Evolutionary conservation across 2,113 vertebrate species (phyloP).

Genomic region (Azemiops feae): DNA sequence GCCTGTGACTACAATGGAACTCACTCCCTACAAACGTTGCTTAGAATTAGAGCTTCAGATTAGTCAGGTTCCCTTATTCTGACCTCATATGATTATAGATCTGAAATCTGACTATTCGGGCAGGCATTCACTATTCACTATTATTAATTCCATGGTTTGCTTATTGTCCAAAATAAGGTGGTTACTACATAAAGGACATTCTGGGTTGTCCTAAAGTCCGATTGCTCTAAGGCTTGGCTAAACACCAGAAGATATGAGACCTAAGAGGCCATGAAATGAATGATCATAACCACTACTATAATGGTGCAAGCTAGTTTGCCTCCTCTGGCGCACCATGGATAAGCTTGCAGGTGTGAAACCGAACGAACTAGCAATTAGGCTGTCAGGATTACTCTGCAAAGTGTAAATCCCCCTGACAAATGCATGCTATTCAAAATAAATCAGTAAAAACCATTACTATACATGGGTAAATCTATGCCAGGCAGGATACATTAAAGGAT

Average conservation of each 20-base stretch:
- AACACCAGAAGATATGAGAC: background rate
- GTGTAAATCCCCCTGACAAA: background rate
- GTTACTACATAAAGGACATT: background rate
- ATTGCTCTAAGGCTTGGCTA: background rate
- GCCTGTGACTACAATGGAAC: background rate
- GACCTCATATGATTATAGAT: background rate
- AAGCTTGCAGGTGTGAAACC: background rate
- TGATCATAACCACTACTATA: background rate
- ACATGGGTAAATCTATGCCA: background rate
- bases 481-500: background rate
- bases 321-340: rapidly evolving
- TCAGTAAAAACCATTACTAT: background rate
- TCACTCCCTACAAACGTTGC: background rate
- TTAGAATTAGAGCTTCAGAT: background rate
- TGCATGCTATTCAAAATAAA: background rate
- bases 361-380: background rate
- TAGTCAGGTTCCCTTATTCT: background rate
- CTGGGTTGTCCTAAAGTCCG: background rate
- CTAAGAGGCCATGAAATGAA: background rate
- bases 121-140: background rate
- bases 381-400: background rate
- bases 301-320: background rate
- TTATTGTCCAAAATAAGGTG: background rate
- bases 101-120: background rate
- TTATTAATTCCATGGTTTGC: background rate